Conservation (phyloP, 2,113 vertebrate genomes). For the Nannospalax galili region DNA sequence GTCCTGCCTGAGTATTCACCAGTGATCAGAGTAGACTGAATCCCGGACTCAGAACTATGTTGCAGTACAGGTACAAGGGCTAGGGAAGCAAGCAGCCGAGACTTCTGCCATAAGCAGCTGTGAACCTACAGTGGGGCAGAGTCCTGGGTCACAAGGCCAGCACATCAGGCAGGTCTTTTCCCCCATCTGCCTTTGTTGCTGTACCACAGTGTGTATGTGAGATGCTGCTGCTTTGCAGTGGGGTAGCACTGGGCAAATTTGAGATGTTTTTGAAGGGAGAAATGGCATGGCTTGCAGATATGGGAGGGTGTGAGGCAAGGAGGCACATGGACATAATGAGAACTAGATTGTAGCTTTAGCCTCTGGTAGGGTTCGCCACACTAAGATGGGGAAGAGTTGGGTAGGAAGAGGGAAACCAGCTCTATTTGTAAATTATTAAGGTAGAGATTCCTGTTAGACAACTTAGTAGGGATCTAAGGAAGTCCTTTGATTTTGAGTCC, state of each 20-base stretch:
- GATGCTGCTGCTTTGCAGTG: neutral
- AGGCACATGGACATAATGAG: neutral
- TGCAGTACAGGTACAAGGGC: neutral
- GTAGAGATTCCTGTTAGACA: neutral
- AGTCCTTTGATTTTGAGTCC: neutral
- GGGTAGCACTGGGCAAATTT: neutral
- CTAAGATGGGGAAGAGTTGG: neutral
- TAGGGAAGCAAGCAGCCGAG: neutral
- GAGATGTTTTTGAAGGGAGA: conserved; percentile 55
- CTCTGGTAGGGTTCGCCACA: conserved; percentile 29
- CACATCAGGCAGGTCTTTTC: neutral
- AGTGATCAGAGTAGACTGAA: neutral
- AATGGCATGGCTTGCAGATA: conserved; percentile 62
- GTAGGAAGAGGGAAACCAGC: conserved; percentile 7
- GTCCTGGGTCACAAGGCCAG: no score
- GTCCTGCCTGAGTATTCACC: neutral
- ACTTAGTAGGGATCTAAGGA: neutral
- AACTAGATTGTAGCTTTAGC: conserved; percentile 24
- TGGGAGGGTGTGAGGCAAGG: conserved; percentile 63
- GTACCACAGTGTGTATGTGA: neutral
- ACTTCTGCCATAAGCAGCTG: neutral
- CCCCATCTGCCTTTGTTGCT: neutral
- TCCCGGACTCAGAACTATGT: neutral
- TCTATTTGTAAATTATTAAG: conserved; percentile 34
- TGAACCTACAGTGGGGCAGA: neutral